phyloP scores from a whole-genome alignment of 2,797 vertebrate genomes.

The Graptemys geographica region DNA sequence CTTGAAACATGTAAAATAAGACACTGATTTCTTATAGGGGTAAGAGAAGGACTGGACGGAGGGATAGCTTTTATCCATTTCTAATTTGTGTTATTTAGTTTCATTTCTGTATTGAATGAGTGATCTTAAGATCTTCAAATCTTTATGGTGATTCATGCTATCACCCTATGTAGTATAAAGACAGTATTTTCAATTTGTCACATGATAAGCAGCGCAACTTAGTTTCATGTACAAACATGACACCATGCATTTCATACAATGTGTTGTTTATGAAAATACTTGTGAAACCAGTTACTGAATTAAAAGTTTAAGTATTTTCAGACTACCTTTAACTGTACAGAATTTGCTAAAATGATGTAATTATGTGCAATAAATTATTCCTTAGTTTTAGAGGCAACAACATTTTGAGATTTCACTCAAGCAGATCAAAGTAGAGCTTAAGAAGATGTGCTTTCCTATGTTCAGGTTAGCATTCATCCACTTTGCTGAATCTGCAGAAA shows the following conservation, averaged over 20 bases:
- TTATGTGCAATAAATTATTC: neutral
- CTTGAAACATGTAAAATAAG: constrained; percentile 4
- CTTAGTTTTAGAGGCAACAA: neutral
- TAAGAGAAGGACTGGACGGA: neutral
- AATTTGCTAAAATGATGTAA: neutral
- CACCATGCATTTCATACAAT: neutral
- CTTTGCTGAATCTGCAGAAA: neutral
- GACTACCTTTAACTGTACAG: neutral
- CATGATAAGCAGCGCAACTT: neutral
- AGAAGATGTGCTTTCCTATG: neutral
- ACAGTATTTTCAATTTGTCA: neutral
- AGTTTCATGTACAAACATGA: neutral
- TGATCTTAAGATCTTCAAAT: neutral
- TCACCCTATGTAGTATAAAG: neutral
- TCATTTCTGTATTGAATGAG: neutral
- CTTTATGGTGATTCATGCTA: neutral
- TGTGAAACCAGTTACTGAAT: neutral
- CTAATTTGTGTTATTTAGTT: neutral
- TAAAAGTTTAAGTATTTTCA: neutral
- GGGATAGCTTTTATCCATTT: neutral
- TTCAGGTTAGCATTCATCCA: neutral
- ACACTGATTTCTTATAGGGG: neutral
- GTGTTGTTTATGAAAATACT: neutral
- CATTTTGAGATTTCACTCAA: neutral
- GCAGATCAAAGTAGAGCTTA: neutral